Evolutionary conservation across 2,888 invertebrate genomes (phyloP).

Genomic region (Rhagonycha fulva): DNA sequence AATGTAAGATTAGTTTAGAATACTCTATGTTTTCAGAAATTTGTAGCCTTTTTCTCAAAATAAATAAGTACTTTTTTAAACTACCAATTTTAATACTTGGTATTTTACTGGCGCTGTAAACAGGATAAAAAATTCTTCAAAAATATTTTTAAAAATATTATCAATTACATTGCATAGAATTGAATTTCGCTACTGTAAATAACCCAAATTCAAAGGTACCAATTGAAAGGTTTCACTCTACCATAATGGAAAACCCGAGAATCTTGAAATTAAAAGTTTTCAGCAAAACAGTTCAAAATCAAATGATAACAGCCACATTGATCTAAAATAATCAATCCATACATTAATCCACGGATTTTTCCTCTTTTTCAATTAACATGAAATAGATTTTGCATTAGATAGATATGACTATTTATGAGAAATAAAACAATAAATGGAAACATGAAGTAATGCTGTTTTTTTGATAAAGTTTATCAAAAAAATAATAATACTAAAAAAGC

Average conservation of each 20-base stretch:
- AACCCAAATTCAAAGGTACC: too few relatives aligned
- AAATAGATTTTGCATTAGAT: neutral
- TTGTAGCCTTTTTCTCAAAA: too few relatives aligned
- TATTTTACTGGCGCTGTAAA: too few relatives aligned
- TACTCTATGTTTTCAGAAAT: too few relatives aligned
- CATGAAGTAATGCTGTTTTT: neutral
- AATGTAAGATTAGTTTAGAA: too few relatives aligned
- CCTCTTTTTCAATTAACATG: neutral
- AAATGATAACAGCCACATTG: neutral
- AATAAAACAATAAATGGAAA: slow-evolving; percentile 24
- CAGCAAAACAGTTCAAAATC: neutral
- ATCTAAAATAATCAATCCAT: neutral
- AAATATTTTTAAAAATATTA: neutral
- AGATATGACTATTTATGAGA: neutral
- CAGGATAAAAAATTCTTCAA: too few relatives aligned
- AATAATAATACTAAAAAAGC: too few relatives aligned
- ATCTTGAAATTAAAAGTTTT: neutral
- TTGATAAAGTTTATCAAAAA: neutral
- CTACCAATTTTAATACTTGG: too few relatives aligned
- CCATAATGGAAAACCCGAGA: neutral
- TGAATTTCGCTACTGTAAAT: neutral
- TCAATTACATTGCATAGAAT: neutral
- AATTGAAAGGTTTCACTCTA: slow-evolving; percentile 2
- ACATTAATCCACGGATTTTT: neutral
- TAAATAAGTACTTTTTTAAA: too few relatives aligned